These are phyloP conservation scores for Enteromius afrohamiltoni DNA, from an alignment of 2,797 vertebrate species.

Conservation along the genomic window DNA sequence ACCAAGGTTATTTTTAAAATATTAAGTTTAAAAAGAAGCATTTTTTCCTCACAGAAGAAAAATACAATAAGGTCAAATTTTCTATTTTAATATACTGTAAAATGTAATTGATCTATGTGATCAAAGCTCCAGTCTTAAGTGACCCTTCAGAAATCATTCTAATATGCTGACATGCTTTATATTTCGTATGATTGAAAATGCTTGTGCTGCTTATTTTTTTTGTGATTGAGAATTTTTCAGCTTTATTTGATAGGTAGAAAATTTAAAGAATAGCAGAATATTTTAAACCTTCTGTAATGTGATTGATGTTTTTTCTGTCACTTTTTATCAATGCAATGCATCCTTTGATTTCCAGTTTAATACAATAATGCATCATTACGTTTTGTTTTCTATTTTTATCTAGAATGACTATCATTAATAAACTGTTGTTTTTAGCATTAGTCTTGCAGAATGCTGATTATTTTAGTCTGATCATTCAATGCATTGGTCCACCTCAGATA, in stretches of 20 bases:
- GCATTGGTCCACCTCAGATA: neutral
- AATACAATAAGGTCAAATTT: neutral
- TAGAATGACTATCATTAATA: neutral
- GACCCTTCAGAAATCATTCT: neutral
- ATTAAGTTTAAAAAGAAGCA: neutral
- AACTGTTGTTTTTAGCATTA: neutral
- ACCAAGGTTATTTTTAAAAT: too few relatives aligned
- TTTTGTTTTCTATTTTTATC: too few relatives aligned
- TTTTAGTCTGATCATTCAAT: constrained; percentile 3
- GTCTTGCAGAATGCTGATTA: neutral
- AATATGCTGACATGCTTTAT: neutral
- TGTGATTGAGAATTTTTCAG: neutral
- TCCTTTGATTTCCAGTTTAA: neutral
- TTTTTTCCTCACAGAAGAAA: neutral
- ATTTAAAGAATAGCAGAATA: neutral
- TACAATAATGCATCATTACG: neutral
- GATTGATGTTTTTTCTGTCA: neutral
- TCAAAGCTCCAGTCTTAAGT: neutral
- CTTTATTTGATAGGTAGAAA: neutral
- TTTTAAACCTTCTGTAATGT: neutral
- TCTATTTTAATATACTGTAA: neutral
- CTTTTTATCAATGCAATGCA: neutral
- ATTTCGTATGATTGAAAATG: neutral
- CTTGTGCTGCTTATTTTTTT: neutral
- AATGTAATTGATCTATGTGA: neutral